Evolutionary conservation across 2,888 invertebrate genomes (phyloP).

Genomic region (Rotaria socialis): DNA sequence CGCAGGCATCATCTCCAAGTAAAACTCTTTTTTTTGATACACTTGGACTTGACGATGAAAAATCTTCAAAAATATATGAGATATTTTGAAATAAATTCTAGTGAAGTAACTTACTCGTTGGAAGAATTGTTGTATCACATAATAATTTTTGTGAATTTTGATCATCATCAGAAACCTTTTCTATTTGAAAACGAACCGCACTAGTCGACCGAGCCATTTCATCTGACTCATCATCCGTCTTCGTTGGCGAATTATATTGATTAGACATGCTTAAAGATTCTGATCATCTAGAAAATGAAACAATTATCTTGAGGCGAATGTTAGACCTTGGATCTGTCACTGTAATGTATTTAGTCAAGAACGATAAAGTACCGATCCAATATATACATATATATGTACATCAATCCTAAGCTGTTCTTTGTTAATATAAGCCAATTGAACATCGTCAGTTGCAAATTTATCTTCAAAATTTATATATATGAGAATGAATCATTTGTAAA

Average conservation of each 20-base stretch:
- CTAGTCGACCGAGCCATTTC: neutral
- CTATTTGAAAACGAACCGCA: slow-evolving; percentile 10
- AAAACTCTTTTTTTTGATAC: neutral
- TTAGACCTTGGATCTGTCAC: too few species aligned
- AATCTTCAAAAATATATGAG: neutral
- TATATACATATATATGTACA: too few species aligned
- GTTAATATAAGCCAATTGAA: too few species aligned
- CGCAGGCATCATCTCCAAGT: neutral
- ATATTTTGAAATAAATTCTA: neutral
- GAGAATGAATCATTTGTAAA: too few species aligned
- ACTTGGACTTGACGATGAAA: neutral
- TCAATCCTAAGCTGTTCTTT: too few species aligned
- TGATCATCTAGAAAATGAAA: neutral
- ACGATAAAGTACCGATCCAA: too few species aligned
- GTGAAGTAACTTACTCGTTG: neutral
- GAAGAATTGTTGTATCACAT: neutral
- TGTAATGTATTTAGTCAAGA: too few species aligned
- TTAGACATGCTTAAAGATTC: neutral
- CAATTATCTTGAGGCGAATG: neutral
- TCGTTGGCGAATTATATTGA: neutral
- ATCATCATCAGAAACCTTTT: neutral
- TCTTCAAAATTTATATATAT: too few species aligned
- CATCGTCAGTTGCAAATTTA: too few species aligned
- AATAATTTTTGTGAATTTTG: neutral
- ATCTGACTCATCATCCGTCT: neutral